Evolutionary conservation across 2,888 invertebrate genomes (phyloP).

Genomic region (Agrenia bidenticulata): DNA sequence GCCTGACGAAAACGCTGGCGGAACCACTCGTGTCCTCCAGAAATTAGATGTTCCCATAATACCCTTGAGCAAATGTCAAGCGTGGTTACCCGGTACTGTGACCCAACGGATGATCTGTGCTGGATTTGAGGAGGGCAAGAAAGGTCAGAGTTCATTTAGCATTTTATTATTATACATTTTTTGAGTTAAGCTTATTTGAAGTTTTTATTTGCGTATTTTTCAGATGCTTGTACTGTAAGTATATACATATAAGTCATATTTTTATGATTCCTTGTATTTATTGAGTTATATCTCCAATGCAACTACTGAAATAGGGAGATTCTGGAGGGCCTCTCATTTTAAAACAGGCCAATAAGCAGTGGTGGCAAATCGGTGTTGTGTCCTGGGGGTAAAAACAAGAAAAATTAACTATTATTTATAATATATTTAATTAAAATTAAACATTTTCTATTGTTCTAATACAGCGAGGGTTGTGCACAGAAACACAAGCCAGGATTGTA

Average conservation of each 20-base stretch:
- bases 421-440: background rate
- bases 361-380: conserved; percentile 47
- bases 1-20: conserved; percentile 42
- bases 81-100: conserved; percentile 25
- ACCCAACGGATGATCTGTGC: conserved; percentile 46
- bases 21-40: conserved; percentile 46
- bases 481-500: conserved; percentile 42
- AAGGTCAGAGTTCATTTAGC: conserved; percentile 4
- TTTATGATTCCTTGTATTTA: too few species aligned
- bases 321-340: conserved; percentile 36
- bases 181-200: background rate
- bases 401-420: conserved; percentile 2
- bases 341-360: conserved; percentile 34
- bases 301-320: conserved; percentile 32
- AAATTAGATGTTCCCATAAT: conserved; percentile 46
- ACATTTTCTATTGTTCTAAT: background rate
- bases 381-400: too few species aligned
- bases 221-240: conserved; percentile 21
- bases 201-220: background rate
- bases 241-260: background rate
- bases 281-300: too few species aligned
- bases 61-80: conserved; percentile 22
- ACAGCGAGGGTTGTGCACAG: conserved; percentile 45
- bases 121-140: conserved; percentile 27
- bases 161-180: too few species aligned